These are phyloP conservation scores for Peribatodes rhomboidaria DNA, from an alignment of 2,888 invertebrate genomes.

Conservation along the genomic window DNA sequence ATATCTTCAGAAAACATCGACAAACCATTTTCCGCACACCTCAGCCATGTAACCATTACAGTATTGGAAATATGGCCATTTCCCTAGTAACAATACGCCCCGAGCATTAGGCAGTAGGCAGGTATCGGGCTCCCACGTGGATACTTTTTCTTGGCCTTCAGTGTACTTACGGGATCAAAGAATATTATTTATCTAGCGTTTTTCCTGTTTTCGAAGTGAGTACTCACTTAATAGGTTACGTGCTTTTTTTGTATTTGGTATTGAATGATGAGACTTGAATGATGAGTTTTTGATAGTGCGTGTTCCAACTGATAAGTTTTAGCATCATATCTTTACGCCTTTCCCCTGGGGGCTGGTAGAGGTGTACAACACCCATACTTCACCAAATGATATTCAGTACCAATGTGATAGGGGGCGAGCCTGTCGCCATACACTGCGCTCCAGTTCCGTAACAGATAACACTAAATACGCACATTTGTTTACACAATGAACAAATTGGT, in stretches of 20 bases:
- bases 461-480: too few species aligned
- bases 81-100: constrained; percentile 29
- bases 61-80: constrained; percentile 27
- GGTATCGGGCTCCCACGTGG: constrained; percentile 40
- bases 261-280: background rate
- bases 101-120: constrained; percentile 23
- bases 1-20: constrained; percentile 6
- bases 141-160: constrained; percentile 45
- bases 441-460: too few species aligned
- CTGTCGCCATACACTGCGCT: too few species aligned
- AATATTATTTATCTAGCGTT: constrained; percentile 26
- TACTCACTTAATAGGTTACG: background rate
- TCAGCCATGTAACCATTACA: constrained; percentile 12
- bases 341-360: too few species aligned
- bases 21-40: background rate
- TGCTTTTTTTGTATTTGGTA: background rate
- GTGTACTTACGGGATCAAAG: constrained; percentile 58
- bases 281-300: too few species aligned
- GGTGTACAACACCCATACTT: too few species aligned
- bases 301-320: background rate
- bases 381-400: too few species aligned
- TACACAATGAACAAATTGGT: too few species aligned
- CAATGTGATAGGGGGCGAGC: too few species aligned
- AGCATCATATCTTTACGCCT: too few species aligned
- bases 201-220: constrained; percentile 14